A percentile compares a stretch with the other conserved stretches of the same genome.
phyloP scores from a whole-genome alignment of 2,797 vertebrate genomes.

The Holocentrus rufus region DNA sequence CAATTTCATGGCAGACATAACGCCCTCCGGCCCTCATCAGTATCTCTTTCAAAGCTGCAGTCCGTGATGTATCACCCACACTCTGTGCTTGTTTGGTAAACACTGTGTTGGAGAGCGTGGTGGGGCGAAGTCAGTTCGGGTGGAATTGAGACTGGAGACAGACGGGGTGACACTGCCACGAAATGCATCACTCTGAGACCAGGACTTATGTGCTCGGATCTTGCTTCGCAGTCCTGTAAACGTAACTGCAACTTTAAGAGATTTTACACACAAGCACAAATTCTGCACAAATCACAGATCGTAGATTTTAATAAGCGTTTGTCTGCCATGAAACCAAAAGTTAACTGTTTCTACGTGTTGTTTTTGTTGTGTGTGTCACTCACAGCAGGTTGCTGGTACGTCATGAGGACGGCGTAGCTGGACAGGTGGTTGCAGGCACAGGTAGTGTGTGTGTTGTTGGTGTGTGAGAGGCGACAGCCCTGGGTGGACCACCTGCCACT shows the following conservation, averaged over 20 bases:
- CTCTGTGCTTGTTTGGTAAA: constrained; percentile 27
- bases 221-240: too few species aligned
- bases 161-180: not conserved
- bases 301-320: not conserved
- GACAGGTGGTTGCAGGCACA: constrained; percentile 95
- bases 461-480: constrained; percentile 89
- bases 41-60: constrained; percentile 23
- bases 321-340: not conserved
- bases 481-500: constrained; percentile 92
- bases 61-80: constrained; percentile 22
- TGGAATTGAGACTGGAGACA: not conserved
- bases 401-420: constrained; percentile 94
- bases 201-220: too few species aligned
- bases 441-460: constrained; percentile 93
- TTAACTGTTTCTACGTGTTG: too few species aligned
- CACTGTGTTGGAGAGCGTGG: constrained; percentile 20
- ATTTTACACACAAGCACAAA: too few species aligned
- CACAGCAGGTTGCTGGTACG: constrained; percentile 87
- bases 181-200: too few species aligned
- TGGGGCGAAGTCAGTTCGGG: not conserved
- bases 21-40: constrained; percentile 37
- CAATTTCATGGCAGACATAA: constrained; percentile 50
- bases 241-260: too few species aligned
- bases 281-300: too few species aligned
- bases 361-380: constrained; percentile 55